A percentile compares a stretch with the other conserved stretches of the same genome.
Evolutionary conservation across 2,113 vertebrate species (phyloP).

Genomic region (Pseudolaguvia tuberculata): DNA sequence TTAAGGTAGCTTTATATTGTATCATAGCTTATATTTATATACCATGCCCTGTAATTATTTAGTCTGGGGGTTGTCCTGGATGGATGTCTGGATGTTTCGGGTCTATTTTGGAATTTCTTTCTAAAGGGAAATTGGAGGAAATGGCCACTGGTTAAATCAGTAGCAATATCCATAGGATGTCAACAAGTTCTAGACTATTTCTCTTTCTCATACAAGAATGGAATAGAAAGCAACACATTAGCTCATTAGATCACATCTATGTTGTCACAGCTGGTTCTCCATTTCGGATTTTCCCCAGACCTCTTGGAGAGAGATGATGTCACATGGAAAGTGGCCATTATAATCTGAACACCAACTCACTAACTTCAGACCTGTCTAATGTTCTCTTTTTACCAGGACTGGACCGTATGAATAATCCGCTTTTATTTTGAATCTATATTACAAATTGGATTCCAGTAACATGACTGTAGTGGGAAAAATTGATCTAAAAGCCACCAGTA

Average conservation of each 20-base stretch:
- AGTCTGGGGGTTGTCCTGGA: no score
- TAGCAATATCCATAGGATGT: neutral
- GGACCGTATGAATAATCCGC: neutral
- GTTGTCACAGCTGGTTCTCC: slow-evolving; percentile 26
- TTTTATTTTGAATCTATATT: neutral
- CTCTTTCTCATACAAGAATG: neutral
- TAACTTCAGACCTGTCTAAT: neutral
- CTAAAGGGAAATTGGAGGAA: neutral
- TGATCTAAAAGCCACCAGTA: no score
- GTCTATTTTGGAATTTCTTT: neutral
- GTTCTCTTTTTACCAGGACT: neutral
- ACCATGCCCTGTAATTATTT: no score
- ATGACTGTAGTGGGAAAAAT: neutral
- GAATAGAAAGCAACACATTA: neutral
- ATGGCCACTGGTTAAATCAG: neutral
- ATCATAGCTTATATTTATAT: no score
- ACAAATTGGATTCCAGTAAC: neutral
- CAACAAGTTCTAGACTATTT: neutral
- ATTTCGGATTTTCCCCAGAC: neutral
- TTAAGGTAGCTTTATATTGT: neutral
- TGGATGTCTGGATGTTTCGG: no score
- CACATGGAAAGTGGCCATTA: neutral
- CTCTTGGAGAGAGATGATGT: neutral
- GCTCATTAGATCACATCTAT: slow-evolving; percentile 28
- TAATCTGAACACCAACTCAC: neutral